These are phyloP conservation scores for Perca flavescens DNA, from an alignment of 2,113 vertebrate genomes.

Conservation along the genomic window DNA sequence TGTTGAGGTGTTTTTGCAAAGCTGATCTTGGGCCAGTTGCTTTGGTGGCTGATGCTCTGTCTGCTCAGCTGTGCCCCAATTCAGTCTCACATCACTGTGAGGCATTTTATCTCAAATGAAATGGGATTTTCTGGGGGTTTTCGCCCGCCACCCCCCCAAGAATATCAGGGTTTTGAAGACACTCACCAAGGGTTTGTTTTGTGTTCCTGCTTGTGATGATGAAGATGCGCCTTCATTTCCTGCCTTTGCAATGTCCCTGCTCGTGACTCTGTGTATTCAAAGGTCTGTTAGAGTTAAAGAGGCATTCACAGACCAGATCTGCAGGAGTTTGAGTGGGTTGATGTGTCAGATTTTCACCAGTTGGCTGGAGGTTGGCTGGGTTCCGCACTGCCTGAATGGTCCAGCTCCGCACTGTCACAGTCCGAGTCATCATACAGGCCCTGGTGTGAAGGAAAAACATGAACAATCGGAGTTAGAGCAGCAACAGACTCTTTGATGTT, in stretches of 20 bases:
- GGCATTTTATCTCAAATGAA: constrained; percentile 18
- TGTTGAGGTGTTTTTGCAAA: constrained; percentile 46
- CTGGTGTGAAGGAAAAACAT: constrained; percentile 70
- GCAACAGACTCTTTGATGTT: neutral
- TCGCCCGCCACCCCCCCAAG: neutral
- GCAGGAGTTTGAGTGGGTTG: constrained; percentile 25
- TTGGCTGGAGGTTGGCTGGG: constrained; percentile 83
- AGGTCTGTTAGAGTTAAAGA: constrained; percentile 14
- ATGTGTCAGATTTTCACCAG: constrained; percentile 80
- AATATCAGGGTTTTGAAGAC: constrained; percentile 5
- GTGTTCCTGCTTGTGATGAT: constrained; percentile 12
- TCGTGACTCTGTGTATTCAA: constrained; percentile 7
- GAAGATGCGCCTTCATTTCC: constrained; percentile 17
- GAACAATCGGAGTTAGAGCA: neutral
- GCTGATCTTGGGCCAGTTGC: constrained; percentile 35
- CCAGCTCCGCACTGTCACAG: constrained; percentile 93
- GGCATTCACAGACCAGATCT: constrained; percentile 33
- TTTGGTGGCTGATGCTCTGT: constrained; percentile 30
- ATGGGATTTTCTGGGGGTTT: neutral
- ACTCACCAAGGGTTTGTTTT: constrained; percentile 12
- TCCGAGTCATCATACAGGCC: constrained; percentile 91
- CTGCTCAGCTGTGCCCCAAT: neutral
- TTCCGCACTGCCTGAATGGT: constrained; percentile 90
- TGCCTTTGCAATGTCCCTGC: constrained; percentile 23
- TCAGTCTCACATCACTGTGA: constrained; percentile 32